Base-by-base conservation (phyloP, 2,888 invertebrate species). In the Auanema sp. region DNA sequence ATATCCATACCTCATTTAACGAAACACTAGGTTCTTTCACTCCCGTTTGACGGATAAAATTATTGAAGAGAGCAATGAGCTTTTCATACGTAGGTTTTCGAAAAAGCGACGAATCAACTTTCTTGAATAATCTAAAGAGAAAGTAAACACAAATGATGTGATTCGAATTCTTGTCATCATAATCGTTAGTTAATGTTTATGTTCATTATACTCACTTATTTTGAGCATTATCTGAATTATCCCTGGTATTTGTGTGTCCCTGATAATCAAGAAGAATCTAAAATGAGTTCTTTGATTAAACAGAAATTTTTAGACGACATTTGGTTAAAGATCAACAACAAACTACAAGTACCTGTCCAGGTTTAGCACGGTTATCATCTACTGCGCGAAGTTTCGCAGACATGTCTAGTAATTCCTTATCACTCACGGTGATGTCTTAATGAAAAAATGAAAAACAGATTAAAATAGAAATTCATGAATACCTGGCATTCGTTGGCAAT, bases 31-130 rank as follows among this genome's bases (percentile, higher is more conserved):
- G 69, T 62, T 83, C 83, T 6, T 58, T 80, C 71, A 42, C 68
- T 52, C 83, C 83, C 0, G 80, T 78, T 73, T 90, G 89, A 64
- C 90, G 86, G 80, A 92, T 89, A 83, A 93, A 95, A 85, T 95
- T 94, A 84, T 95, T 91, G 83, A 91, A 89, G 50, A 95, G 88
- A 6, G 88, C 86, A 51, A 89, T 83, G 74, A 93, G 88, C 79
- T 89, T 90, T 71, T 89, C 88, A 66, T 93, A 89, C 1, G 92
- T 91, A 8, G 78, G 76, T 56, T 74, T 76, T 5, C 79, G 70
- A 8, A 77, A 61, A 4, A 77, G 55, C 1, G 77, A 73, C 5
- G 71, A 60, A 54, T 77, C 77, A 1, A 77, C 75, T 25, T 60
- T 69, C 0, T 64, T 41, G 65, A 77, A 76, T 12, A 76, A 53